These are phyloP conservation scores for Dendrocincla tyrannina DNA, from an alignment of 2,797 vertebrate species.

Conservation along the genomic window DNA sequence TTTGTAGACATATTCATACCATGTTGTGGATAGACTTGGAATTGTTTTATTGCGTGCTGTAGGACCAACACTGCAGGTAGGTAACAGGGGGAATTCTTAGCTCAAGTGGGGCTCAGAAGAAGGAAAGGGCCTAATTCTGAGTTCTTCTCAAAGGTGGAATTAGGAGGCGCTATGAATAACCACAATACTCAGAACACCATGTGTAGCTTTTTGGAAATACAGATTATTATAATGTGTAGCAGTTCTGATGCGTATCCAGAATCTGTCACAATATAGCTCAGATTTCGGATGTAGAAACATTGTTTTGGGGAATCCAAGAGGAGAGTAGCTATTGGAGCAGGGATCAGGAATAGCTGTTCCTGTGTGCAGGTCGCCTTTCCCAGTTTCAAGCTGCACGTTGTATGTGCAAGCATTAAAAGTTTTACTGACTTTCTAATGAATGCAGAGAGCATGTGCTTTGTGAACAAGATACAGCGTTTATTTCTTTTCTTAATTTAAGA, in stretches of 20 bases:
- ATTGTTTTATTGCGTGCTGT: not conserved
- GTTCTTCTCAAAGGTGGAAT: not conserved
- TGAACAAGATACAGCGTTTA: not conserved
- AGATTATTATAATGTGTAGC: not conserved
- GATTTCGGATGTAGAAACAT: not conserved
- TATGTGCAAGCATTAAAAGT: not conserved
- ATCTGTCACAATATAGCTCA: not conserved
- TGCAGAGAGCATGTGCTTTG: not conserved
- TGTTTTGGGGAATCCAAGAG: not conserved
- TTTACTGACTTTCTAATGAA: constrained; percentile 14
- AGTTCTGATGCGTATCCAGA: not conserved
- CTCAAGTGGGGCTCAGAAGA: not conserved
- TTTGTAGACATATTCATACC: not conserved
- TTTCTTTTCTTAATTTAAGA: constrained; percentile 8
- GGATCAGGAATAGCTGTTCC: not conserved
- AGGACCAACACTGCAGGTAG: not conserved
- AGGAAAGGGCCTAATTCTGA: not conserved
- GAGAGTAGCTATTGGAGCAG: not conserved
- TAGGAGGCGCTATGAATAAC: not conserved
- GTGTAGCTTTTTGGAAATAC: not conserved
- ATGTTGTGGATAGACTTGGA: not conserved
- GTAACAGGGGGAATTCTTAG: not conserved
- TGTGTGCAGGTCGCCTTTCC: not conserved
- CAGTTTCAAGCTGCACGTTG: not conserved
- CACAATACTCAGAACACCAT: fast-evolving